phyloP scores from a whole-genome alignment of 2,888 invertebrate species.

The Synergus laeviventris region DNA sequence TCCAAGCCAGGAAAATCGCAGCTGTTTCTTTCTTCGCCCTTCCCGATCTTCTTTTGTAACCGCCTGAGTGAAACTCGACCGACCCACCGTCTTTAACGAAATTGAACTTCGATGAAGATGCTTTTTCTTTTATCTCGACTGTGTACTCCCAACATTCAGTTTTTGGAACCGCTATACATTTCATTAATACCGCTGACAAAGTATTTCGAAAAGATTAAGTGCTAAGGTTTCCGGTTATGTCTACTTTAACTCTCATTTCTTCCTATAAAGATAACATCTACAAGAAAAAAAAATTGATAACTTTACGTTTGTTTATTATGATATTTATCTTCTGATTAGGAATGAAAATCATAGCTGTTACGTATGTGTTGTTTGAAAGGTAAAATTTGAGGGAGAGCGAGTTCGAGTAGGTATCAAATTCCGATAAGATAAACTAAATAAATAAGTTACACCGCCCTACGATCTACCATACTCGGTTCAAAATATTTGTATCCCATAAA shows the following conservation, averaged over 20 bases:
- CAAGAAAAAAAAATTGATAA: neutral
- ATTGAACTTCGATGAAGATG: slow-evolving; percentile 11
- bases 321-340: neutral
- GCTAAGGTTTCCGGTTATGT: neutral
- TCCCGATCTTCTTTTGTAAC: slow-evolving; percentile 40
- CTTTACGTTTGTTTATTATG: neutral
- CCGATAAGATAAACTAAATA: slow-evolving; percentile 72
- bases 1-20: slow-evolving; percentile 45
- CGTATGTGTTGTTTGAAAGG: slow-evolving; percentile 13
- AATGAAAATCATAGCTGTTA: neutral
- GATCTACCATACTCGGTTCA: neutral
- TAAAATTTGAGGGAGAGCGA: slow-evolving; percentile 53
- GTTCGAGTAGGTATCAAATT: slow-evolving; percentile 61
- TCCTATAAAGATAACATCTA: neutral
- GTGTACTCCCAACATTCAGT: neutral
- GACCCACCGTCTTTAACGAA: slow-evolving; percentile 29
- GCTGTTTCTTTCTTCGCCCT: slow-evolving; percentile 45
- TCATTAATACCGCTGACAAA: neutral
- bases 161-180: neutral
- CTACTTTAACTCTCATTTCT: neutral
- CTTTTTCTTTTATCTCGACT: neutral
- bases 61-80: neutral
- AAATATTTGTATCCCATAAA: neutral
- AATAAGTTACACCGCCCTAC: slow-evolving; percentile 67
- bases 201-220: neutral